Conservation (phyloP, 30 jellyfish, hydroid and myxozoan genomes). For the Chrysaora quinquecirrha region DNA sequence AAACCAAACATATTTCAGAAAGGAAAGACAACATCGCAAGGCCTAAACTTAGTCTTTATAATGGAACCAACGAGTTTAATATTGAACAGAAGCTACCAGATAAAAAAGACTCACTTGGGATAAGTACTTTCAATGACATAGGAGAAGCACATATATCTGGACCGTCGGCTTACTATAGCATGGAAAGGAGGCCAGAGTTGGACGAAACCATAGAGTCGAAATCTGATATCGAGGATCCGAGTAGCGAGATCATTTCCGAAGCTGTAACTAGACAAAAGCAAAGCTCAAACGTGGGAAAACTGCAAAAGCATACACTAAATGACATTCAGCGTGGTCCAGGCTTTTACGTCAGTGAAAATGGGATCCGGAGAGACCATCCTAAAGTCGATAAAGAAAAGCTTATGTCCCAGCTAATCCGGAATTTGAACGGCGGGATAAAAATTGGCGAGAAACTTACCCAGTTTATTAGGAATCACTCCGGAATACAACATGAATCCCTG, state of each 20-base stretch:
- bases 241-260: background rate
- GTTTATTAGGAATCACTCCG: background rate
- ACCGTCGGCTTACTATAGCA: slow-evolving; percentile 62
- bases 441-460: slow-evolving; percentile 36
- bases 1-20: slow-evolving; percentile 8
- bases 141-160: slow-evolving; percentile 59
- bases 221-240: slow-evolving; percentile 60
- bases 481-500: background rate
- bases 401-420: slow-evolving; percentile 41
- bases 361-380: slow-evolving; percentile 15
- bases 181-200: background rate
- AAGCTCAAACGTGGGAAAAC: slow-evolving; percentile 26
- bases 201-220: slow-evolving; percentile 12
- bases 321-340: slow-evolving; percentile 5
- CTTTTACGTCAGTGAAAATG: slow-evolving; percentile 39
- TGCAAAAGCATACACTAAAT: slow-evolving; percentile 9
- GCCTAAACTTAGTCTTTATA: slow-evolving; percentile 34
- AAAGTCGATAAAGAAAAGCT: slow-evolving; percentile 25
- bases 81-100: background rate
- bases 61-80: slow-evolving; percentile 53
- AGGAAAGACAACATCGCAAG: slow-evolving; percentile 37
- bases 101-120: slow-evolving; percentile 48
- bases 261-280: slow-evolving; percentile 3
- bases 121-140: slow-evolving; percentile 17
- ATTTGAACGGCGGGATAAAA: slow-evolving; percentile 32